phyloP scores from a whole-genome alignment of 1,140 invertebrate genomes.

The Eupristina koningsbergeri region DNA sequence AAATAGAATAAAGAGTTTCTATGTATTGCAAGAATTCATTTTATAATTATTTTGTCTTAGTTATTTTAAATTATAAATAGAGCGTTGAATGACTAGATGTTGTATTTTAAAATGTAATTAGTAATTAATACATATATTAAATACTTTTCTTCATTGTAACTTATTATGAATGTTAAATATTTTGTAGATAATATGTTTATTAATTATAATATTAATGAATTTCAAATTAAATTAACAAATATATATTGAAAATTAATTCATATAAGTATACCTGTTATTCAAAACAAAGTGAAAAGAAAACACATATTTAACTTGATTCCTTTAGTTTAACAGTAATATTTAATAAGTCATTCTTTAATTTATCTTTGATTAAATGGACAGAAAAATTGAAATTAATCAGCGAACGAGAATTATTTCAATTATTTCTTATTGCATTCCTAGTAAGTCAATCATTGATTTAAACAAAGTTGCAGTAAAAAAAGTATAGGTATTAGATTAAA shows the following conservation, averaged over 20 bases:
- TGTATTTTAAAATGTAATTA: too few relatives aligned
- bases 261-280: neutral
- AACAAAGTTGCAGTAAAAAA: conserved; percentile 22
- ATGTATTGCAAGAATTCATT: neutral
- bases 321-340: neutral
- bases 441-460: neutral
- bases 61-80: too few relatives aligned
- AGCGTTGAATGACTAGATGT: too few relatives aligned
- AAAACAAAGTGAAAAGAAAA: neutral
- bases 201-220: too few relatives aligned
- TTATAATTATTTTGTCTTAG: too few relatives aligned
- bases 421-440: conserved; percentile 10
- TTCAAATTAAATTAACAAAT: neutral
- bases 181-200: neutral
- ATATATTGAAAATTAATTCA: neutral
- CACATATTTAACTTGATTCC: neutral
- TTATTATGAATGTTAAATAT: too few relatives aligned
- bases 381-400: conserved; percentile 22
- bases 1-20: too few relatives aligned
- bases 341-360: neutral
- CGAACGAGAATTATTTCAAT: conserved; percentile 33
- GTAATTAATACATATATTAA: too few relatives aligned
- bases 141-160: too few relatives aligned
- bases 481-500: conserved; percentile 4
- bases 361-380: conserved; percentile 2